Percentiles rank a stretch among this genome's conserved stretches.
phyloP scores from a whole-genome alignment of 2,797 vertebrate species.

The Falco rusticolus region DNA sequence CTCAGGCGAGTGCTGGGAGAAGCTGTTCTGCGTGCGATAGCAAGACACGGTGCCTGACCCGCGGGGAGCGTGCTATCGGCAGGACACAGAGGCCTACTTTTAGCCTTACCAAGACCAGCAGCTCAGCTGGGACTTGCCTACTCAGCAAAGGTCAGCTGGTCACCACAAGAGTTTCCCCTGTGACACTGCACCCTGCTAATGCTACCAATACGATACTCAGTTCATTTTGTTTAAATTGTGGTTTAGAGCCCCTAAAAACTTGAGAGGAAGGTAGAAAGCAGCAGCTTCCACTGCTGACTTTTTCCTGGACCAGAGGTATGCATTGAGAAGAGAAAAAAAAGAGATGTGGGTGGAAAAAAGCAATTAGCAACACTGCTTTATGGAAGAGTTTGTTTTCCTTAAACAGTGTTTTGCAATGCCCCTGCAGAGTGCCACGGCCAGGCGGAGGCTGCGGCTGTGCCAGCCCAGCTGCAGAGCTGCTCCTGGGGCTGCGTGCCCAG shows the following conservation, averaged over 20 bases:
- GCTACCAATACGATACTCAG: accelerated
- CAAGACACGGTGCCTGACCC: accelerated
- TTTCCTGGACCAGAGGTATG: neutral
- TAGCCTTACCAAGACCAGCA: accelerated
- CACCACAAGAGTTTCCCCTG: accelerated
- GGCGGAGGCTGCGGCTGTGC: neutral
- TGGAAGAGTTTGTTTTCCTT: neutral
- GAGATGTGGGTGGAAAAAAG: neutral
- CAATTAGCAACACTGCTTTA: neutral
- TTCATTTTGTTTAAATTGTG: accelerated
- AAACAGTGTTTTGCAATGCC: accelerated
- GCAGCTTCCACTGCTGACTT: neutral
- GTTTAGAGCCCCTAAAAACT: neutral
- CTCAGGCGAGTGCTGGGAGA: accelerated
- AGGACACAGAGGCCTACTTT: accelerated
- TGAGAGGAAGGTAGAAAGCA: neutral
- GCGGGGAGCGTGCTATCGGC: accelerated
- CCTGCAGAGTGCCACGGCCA: accelerated
- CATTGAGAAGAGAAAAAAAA: accelerated
- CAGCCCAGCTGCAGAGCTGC: neutral
- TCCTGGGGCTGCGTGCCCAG: neutral
- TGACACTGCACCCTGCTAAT: accelerated
- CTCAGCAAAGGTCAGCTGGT: accelerated
- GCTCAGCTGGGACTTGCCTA: accelerated
- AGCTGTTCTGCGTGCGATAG: accelerated